Conservation (phyloP, 2,888 invertebrate genomes). For the Syrista parreyssii region DNA sequence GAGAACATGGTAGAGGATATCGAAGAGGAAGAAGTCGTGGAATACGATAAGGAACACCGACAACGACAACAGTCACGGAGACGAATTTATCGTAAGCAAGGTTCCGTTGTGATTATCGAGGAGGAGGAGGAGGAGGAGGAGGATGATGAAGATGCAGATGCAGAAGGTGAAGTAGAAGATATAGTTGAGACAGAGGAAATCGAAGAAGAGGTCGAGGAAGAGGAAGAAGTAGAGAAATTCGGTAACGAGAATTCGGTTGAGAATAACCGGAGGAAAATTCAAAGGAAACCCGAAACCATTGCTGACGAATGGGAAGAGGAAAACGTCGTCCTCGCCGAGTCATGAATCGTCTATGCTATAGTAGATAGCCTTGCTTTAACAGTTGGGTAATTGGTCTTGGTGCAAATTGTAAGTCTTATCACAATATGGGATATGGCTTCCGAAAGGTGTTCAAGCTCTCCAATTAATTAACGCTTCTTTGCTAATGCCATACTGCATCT, state of each 20-base stretch:
- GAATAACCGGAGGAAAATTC: constrained; percentile 18
- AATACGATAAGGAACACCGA: constrained; percentile 58
- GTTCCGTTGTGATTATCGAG: constrained; percentile 56
- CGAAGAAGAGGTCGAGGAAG: constrained; percentile 7
- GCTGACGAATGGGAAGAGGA: constrained; percentile 56
- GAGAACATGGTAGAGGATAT: constrained; percentile 32
- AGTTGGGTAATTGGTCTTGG: background rate
- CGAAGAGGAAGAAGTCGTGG: constrained; percentile 24
- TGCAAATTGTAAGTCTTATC: background rate
- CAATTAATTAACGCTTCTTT: background rate
- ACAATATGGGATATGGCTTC: background rate
- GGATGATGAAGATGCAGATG: constrained; percentile 31
- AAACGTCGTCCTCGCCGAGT: constrained; percentile 36
- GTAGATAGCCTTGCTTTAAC: background rate
- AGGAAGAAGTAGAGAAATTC: constrained; percentile 68
- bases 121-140: constrained; percentile 54
- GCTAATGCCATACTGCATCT: background rate
- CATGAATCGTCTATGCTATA: constrained; percentile 24
- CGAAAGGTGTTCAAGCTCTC: background rate
- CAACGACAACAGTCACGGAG: constrained; percentile 61
- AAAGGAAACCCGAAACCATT: constrained; percentile 34
- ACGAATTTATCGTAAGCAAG: background rate
- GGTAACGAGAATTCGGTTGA: constrained; percentile 76
- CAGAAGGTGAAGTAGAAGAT: background rate
- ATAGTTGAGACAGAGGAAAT: constrained; percentile 11